phyloP scores from a whole-genome alignment of 2,113 vertebrate species.

The Pseudorectes ferrugineus region DNA sequence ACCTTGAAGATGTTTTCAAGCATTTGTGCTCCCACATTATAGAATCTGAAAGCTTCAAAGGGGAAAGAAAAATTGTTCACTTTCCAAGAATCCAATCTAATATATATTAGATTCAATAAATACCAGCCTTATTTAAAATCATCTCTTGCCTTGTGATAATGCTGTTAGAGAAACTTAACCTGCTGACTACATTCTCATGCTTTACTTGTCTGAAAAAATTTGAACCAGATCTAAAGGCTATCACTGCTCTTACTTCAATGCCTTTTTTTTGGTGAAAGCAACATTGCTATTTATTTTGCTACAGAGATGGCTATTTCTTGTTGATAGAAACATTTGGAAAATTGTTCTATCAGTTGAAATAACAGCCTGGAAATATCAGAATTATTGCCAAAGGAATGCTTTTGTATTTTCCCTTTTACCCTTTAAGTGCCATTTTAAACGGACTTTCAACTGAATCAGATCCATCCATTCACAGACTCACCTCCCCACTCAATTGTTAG shows the following conservation, averaged over 20 bases:
- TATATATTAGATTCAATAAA: not conserved
- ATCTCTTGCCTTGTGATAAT: not conserved
- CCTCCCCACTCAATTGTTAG: not conserved
- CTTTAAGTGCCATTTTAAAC: not conserved
- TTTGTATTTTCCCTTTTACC: not conserved
- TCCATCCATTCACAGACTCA: not conserved
- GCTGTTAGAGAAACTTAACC: not conserved
- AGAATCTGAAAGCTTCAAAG: not conserved
- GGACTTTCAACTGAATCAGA: not conserved
- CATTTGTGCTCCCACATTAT: not conserved
- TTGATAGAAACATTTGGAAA: not conserved
- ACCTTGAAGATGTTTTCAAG: slow-evolving; percentile 27
- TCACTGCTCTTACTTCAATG: not conserved
- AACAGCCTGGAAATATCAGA: not conserved
- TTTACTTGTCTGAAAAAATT: not conserved
- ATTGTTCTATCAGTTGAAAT: not conserved
- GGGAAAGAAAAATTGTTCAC: not conserved
- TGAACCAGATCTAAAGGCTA: not conserved
- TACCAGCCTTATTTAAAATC: not conserved
- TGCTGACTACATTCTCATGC: not conserved
- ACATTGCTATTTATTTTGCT: not conserved
- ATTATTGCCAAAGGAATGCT: not conserved
- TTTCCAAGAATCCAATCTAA: not conserved
- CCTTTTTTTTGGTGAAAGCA: not conserved
- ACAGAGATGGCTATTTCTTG: not conserved